Evolutionary conservation across 2,888 invertebrate genomes (phyloP), one percentile per base, ranked within the genome.

Genomic region (Phragmatobia fuliginosa): DNA sequence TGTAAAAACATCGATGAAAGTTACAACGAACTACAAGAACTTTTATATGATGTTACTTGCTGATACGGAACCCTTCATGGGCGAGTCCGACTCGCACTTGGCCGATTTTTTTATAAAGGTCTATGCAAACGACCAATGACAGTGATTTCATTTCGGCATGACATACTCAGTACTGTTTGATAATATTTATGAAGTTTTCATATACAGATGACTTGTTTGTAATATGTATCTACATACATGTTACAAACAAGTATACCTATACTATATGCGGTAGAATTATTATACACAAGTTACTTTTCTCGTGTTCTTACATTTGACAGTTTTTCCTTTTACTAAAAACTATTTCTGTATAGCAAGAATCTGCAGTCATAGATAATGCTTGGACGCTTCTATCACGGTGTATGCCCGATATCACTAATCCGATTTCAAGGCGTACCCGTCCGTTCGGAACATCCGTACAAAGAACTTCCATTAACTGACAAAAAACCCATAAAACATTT

Each of bases 381-480:
- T 80, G 76, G 79, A 73, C 86, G 87, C 87, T 90, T 92, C 88
- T 86, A 87, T 90, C 90, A 90, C 88, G 88, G 88, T 88, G 87
- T 89, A 90, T 90, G 87, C 88, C 87, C 90, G 89, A 92, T 92
- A 91, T 90, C 88, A 84, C 89, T 94, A 92, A 94, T 92, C 93
- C 91, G 91, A 92, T 93, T 92, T 85, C 87, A 90, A 92, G 89
- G 91, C 89, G 88, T 83, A 84, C 88, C 85, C 91, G 90, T 87
- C 88, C 91, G 87, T 87, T 90, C 87, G 88, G 90, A 92, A 91
- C 90, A 90, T 90, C 87, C 89, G 91, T 91, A 94, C 94, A 94
- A 94, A 94, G 94, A 95, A 92, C 91, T 94, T 94, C 94, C 94
- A 94, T 94, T 94, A 94, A 90, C 91, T 89, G 90, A 87, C 89